These are phyloP conservation scores for Otolemur garnettii DNA, from an alignment of 2,113 vertebrate genomes.

Conservation along the genomic window DNA sequence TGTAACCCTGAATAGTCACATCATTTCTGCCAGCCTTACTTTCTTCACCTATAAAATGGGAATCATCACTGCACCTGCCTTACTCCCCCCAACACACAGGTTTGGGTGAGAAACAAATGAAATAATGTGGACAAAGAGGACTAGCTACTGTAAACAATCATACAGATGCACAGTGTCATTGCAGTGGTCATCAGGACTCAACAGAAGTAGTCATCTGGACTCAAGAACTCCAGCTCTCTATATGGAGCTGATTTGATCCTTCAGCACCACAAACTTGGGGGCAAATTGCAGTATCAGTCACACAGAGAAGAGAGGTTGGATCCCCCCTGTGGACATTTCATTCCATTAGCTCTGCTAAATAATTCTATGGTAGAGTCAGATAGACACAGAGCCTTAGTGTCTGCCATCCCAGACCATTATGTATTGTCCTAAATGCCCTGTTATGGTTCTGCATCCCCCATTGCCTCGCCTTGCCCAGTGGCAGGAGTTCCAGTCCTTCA, in stretches of 20 bases:
- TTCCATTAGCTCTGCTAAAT: constrained; percentile 64
- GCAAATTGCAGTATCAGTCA: constrained; percentile 49
- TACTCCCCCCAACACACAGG: rapidly evolving
- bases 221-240: neutral
- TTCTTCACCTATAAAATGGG: neutral
- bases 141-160: neutral
- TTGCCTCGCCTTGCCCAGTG: neutral
- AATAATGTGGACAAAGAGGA: neutral
- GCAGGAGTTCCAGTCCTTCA: neutral
- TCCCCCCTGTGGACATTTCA: neutral
- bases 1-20: neutral
- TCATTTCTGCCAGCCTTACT: neutral
- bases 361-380: constrained; percentile 15
- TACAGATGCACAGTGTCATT: neutral
- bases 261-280: neutral
- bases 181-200: too few species aligned
- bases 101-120: neutral
- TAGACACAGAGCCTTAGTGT: neutral
- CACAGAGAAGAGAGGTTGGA: neutral
- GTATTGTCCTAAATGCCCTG: neutral
- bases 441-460: neutral
- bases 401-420: neutral
- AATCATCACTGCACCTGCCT: neutral
- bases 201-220: neutral
- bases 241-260: neutral